These are phyloP conservation scores for Brachionus rotundiformis DNA, from an alignment of 1,140 invertebrate genomes.

Conservation along the genomic window DNA sequence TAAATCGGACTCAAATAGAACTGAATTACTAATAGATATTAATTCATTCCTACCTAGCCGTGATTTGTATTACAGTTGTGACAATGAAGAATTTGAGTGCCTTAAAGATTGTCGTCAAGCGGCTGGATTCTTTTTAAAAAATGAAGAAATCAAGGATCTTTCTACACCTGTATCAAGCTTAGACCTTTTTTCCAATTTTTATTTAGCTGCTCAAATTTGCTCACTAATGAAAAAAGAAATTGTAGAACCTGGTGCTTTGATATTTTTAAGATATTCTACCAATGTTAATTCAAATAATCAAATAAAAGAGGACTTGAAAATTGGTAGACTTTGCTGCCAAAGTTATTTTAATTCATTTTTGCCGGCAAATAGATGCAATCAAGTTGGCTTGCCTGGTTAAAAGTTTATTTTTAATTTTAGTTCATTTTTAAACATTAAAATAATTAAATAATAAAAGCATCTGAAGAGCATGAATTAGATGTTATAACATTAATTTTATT, in stretches of 20 bases:
- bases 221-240: not conserved
- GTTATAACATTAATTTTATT: not conserved
- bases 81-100: not conserved
- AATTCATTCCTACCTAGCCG: not conserved
- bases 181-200: not conserved
- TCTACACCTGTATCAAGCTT: not conserved
- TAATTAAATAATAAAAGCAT: not conserved
- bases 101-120: not conserved
- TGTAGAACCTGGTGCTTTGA: not conserved
- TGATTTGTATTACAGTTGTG: not conserved
- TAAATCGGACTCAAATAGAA: not conserved
- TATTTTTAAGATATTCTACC: constrained; percentile 6
- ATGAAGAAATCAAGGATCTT: not conserved
- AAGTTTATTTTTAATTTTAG: not conserved
- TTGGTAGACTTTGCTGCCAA: not conserved
- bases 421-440: not conserved
- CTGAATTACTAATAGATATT: not conserved
- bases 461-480: not conserved
- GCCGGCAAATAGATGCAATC: not conserved
- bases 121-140: not conserved
- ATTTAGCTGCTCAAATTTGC: not conserved
- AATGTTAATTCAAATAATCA: not conserved
- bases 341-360: not conserved
- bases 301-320: constrained; percentile 10
- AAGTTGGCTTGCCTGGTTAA: not conserved